Conservation (phyloP, 2,113 vertebrate species). For the Nyctibius bracteatus region DNA sequence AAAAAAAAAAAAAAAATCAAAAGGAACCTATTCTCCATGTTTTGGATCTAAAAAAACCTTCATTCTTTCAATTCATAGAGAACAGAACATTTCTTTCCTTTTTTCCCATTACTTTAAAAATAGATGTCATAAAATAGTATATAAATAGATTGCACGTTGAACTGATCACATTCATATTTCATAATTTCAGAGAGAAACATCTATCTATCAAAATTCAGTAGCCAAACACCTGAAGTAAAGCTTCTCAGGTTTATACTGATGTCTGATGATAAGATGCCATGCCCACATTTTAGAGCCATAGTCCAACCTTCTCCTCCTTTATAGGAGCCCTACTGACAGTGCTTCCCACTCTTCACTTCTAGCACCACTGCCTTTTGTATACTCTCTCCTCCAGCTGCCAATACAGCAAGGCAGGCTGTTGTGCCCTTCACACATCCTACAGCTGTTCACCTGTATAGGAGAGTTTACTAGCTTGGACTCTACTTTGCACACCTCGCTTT, state of each 20-base stretch:
- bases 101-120: not conserved
- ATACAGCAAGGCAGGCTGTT: not conserved
- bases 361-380: not conserved
- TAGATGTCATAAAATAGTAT: not conserved
- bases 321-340: fast-evolving
- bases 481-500: not conserved
- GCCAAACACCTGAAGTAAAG: not conserved
- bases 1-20: not conserved
- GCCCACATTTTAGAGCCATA: not conserved
- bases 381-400: not conserved
- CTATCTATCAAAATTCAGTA: not conserved
- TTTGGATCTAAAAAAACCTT: not conserved
- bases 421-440: not conserved
- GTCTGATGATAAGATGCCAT: not conserved
- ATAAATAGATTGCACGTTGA: not conserved
- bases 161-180: not conserved
- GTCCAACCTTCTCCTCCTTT: not conserved
- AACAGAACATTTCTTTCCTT: not conserved
- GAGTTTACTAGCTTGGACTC: not conserved
- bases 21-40: not conserved
- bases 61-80: not conserved
- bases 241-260: not conserved
- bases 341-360: not conserved
- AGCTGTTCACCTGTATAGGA: not conserved
- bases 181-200: not conserved